phyloP scores from a whole-genome alignment of 1,140 invertebrate species.

The Nasonia giraulti region DNA sequence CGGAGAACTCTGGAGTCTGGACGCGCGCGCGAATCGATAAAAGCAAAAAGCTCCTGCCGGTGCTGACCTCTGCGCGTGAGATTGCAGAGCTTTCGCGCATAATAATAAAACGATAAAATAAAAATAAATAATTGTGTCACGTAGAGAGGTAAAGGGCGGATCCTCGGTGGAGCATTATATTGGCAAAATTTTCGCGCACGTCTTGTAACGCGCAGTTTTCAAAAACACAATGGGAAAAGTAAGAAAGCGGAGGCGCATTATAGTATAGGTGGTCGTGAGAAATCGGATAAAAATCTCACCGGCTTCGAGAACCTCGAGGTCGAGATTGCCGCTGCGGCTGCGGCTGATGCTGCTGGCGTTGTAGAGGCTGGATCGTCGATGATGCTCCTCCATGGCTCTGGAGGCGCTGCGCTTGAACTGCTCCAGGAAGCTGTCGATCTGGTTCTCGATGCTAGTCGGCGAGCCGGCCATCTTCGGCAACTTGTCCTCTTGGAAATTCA shows the following conservation, averaged over 20 bases:
- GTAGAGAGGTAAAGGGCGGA: too few species aligned
- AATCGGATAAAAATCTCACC: conserved; percentile 58
- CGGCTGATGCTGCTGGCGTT: conserved; percentile 65
- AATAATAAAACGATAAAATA: neutral
- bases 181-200: neutral
- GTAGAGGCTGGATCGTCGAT: conserved; percentile 59
- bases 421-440: conserved; percentile 88
- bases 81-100: neutral
- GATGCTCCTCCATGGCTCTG: conserved; percentile 80
- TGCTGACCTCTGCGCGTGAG: neutral
- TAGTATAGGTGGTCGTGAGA: neutral
- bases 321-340: conserved; percentile 69
- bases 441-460: conserved; percentile 83
- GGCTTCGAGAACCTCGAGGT: conserved; percentile 70
- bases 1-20: too few species aligned
- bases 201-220: neutral
- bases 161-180: too few species aligned
- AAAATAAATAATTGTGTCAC: neutral
- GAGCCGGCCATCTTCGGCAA: conserved; percentile 77
- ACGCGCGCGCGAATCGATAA: neutral
- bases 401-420: conserved; percentile 85
- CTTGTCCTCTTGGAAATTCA: neutral
- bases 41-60: neutral
- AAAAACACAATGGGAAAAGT: neutral
- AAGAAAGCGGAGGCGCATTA: neutral